A percentile compares a stretch with the other conserved stretches of the same genome.
Conservation (phyloP, 1,140 invertebrate genomes). For the Elysia chlorotica region DNA sequence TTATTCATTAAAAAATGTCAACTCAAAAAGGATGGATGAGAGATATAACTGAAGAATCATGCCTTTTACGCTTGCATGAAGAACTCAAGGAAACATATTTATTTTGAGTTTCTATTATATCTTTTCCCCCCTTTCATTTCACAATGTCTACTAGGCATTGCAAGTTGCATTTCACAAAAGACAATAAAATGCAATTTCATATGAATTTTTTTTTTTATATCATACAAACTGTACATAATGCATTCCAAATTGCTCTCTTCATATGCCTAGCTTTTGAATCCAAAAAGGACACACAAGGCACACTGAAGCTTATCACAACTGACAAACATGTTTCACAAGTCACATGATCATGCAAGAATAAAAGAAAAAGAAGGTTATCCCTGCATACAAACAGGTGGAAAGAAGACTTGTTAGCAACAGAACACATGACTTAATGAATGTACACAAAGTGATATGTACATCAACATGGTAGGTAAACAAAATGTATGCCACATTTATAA, state of each 20-base stretch:
- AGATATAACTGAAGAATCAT: not conserved
- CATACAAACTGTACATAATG: constrained; percentile 21
- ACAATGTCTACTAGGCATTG: not conserved
- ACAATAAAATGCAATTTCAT: not conserved
- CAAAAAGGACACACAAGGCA: constrained; percentile 11
- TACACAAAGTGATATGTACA: not conserved
- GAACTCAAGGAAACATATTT: constrained; percentile 25
- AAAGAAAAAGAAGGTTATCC: not conserved
- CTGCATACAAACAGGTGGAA: no score
- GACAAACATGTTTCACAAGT: not conserved
- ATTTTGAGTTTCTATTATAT: constrained; percentile 15
- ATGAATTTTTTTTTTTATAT: constrained; percentile 7
- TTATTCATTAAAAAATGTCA: no score
- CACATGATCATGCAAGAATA: not conserved
- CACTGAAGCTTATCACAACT: constrained; percentile 9
- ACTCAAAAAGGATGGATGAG: not conserved
- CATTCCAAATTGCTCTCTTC: not conserved
- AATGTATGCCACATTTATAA: no score
- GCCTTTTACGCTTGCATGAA: constrained; percentile 1
- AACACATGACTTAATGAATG: no score
- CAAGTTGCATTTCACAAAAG: not conserved
- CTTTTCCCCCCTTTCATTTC: not conserved
- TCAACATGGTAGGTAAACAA: no score
- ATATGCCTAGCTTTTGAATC: not conserved
- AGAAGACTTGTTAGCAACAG: no score